phyloP scores from a whole-genome alignment of 2,113 vertebrate genomes.

The Typhlomys cinereus region DNA sequence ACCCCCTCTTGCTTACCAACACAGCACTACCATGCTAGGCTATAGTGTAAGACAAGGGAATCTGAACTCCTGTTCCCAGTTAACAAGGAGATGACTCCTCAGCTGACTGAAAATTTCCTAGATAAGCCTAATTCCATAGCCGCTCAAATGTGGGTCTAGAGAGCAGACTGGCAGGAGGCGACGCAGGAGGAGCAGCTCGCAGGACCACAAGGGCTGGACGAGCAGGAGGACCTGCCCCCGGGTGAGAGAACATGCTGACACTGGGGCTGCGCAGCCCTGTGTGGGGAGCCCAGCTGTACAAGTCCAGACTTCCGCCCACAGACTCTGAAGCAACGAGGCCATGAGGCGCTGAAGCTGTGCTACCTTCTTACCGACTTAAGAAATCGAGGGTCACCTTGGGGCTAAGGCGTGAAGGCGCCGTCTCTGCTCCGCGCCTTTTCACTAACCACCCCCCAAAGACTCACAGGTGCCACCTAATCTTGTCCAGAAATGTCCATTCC shows the following conservation, averaged over 20 bases:
- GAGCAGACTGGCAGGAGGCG: neutral
- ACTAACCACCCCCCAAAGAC: neutral
- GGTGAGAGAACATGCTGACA: neutral
- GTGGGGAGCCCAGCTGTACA: neutral
- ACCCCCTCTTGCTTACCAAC: neutral
- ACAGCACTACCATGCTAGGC: neutral
- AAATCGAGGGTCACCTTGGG: neutral
- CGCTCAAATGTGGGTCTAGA: neutral
- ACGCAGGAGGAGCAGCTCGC: too few relatives aligned
- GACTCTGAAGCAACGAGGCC: neutral
- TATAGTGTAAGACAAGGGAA: neutral
- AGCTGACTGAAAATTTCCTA: neutral
- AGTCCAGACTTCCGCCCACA: neutral
- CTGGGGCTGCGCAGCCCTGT: neutral
- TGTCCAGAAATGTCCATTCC: neutral
- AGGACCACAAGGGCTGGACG: too few relatives aligned
- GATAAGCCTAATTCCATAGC: neutral
- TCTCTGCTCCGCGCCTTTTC: neutral
- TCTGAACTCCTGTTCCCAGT: neutral
- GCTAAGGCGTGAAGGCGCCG: neutral
- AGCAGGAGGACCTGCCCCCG: fast-evolving
- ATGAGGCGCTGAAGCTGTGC: neutral
- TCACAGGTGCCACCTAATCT: neutral
- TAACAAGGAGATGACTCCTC: neutral
- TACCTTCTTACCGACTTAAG: neutral